phyloP scores from a whole-genome alignment of 2,113 vertebrate genomes.

The Rhineura floridana region DNA sequence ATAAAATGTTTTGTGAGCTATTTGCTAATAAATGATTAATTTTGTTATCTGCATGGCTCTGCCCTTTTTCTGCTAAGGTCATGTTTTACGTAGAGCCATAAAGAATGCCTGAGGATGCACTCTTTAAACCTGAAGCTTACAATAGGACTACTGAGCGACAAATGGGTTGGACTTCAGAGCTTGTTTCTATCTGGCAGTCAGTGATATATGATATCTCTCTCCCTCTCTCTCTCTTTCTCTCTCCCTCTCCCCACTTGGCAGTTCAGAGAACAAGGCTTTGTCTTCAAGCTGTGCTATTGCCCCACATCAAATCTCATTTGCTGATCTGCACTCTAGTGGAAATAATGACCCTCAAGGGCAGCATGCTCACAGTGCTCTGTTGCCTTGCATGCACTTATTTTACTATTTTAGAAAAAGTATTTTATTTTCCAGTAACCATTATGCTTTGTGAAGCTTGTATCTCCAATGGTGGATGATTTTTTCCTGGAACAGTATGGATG shows the following conservation, averaged over 20 bases:
- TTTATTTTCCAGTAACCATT: conserved; percentile 4
- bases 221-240: too few relatives aligned
- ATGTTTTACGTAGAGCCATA: neutral
- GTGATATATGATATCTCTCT: neutral
- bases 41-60: neutral
- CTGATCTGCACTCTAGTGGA: neutral
- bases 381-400: conserved; percentile 8
- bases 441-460: neutral
- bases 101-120: neutral
- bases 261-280: neutral
- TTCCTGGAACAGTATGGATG: conserved; percentile 40
- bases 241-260: neutral
- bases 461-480: neutral
- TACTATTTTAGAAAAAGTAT: conserved; percentile 44
- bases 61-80: neutral
- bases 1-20: neutral
- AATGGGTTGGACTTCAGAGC: neutral
- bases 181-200: neutral
- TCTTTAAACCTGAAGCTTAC: neutral
- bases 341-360: neutral
- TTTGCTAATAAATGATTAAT: neutral
- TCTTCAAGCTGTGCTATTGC: neutral
- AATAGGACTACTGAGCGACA: neutral
- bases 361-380: neutral
- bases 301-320: neutral